Percentiles rank a stretch among this genome's conserved stretches.
Conservation (phyloP, 2,113 vertebrate species). For the Sturnus vulgaris region DNA sequence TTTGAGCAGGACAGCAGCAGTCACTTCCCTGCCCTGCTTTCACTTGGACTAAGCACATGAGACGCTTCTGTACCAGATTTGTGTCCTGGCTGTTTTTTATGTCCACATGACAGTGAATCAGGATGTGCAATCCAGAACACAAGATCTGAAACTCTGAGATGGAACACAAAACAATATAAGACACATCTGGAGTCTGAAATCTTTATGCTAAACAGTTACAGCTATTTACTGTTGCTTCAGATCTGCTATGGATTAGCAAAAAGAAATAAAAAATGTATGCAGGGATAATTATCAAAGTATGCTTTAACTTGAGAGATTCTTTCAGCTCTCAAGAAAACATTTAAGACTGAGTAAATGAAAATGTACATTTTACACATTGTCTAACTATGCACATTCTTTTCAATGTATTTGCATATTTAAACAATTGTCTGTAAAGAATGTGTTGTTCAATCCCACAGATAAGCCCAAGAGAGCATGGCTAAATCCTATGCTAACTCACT, state of each 20-base stretch:
- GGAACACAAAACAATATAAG: neutral
- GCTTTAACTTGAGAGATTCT: neutral
- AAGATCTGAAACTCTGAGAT: neutral
- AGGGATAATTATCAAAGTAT: slow-evolving; percentile 19
- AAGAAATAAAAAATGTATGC: neutral
- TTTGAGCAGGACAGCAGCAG: neutral
- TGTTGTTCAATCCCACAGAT: neutral
- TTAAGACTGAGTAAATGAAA: slow-evolving; percentile 7
- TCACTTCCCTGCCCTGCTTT: neutral
- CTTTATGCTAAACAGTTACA: slow-evolving; percentile 3
- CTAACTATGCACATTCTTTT: neutral
- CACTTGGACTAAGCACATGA: neutral
- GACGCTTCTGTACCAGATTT: neutral
- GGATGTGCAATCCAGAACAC: neutral
- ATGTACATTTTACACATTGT: slow-evolving; percentile 7
- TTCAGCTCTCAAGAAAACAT: slow-evolving; percentile 10
- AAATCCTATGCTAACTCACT: neutral
- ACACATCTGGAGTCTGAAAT: slow-evolving; percentile 22
- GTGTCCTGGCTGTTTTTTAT: neutral
- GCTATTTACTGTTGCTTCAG: neutral
- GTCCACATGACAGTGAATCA: neutral
- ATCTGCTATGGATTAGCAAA: slow-evolving; percentile 1
- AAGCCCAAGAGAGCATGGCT: neutral
- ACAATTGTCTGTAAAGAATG: slow-evolving; percentile 25
- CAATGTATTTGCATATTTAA: slow-evolving; percentile 40